These are phyloP conservation scores for Oxytorus armatus DNA, from an alignment of 2,888 invertebrate species.

Conservation along the genomic window DNA sequence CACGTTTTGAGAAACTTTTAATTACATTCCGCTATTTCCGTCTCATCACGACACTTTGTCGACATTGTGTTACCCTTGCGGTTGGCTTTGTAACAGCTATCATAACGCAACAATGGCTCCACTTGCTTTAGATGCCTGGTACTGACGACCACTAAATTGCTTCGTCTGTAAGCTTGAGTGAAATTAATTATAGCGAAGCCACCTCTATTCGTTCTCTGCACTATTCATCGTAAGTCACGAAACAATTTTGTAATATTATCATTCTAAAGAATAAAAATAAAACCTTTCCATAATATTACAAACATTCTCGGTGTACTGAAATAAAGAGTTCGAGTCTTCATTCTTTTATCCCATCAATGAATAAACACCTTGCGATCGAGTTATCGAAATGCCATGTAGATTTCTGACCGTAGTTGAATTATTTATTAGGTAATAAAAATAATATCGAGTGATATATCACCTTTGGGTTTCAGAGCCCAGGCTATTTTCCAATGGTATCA, in stretches of 20 bases:
- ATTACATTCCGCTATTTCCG: background rate
- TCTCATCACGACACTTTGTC: no score
- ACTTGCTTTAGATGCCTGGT: no score
- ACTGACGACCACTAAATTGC: no score
- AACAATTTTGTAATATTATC: no score
- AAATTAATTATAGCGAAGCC: background rate
- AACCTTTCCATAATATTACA: no score
- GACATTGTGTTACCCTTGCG: no score
- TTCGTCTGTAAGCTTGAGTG: background rate
- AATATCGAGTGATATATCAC: background rate
- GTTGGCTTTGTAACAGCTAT: no score
- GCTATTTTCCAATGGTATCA: conserved; percentile 15
- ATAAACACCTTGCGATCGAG: background rate
- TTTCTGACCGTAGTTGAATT: conserved; percentile 6
- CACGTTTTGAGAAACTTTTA: background rate
- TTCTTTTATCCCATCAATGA: no score
- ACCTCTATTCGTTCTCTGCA: background rate
- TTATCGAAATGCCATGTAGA: background rate
- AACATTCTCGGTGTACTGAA: no score
- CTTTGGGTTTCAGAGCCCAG: background rate
- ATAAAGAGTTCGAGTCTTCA: no score
- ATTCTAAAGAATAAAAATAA: no score
- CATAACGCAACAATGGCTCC: no score
- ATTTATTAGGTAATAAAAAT: background rate
- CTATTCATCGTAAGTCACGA: conserved; percentile 3